These are phyloP conservation scores for Thunnus maccoyii DNA, from an alignment of 2,113 vertebrate species.

Conservation along the genomic window DNA sequence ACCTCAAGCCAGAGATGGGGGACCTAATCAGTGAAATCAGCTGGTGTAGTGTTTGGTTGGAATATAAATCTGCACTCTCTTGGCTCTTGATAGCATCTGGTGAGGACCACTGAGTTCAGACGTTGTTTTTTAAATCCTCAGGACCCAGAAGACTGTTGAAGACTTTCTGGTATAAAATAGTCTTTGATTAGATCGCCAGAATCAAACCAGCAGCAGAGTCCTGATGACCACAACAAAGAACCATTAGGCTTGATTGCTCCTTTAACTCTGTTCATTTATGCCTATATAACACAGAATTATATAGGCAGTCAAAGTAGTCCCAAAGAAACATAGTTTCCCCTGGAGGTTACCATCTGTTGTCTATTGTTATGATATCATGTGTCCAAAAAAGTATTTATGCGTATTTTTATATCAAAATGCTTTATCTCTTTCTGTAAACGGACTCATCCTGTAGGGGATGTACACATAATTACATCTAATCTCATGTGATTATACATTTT, in stretches of 20 bases:
- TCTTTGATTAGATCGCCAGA: not conserved
- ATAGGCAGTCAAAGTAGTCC: not conserved
- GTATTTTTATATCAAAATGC: not conserved
- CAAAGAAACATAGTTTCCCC: not conserved
- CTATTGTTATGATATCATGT: not conserved
- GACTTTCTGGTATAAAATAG: not conserved
- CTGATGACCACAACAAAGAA: slow-evolving; percentile 2
- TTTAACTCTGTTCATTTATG: not conserved
- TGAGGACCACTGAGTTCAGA: slow-evolving; percentile 5
- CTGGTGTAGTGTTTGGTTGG: slow-evolving; percentile 22
- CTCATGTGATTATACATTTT: not conserved
- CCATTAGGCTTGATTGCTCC: not conserved
- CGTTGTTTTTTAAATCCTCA: not conserved
- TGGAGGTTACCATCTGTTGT: not conserved
- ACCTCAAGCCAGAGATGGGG: slow-evolving; percentile 21
- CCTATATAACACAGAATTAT: not conserved
- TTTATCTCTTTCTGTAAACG: not conserved
- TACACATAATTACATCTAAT: not conserved
- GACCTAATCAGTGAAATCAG: slow-evolving; percentile 57
- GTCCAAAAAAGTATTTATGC: not conserved
- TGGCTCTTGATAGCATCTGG: not conserved
- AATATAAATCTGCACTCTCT: slow-evolving; percentile 31
- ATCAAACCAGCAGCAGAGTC: slow-evolving; percentile 11
- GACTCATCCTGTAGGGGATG: not conserved
- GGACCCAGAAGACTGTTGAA: not conserved